Evolutionary conservation across 2,797 vertebrate genomes (phyloP).

Genomic region (Prionace glauca): DNA sequence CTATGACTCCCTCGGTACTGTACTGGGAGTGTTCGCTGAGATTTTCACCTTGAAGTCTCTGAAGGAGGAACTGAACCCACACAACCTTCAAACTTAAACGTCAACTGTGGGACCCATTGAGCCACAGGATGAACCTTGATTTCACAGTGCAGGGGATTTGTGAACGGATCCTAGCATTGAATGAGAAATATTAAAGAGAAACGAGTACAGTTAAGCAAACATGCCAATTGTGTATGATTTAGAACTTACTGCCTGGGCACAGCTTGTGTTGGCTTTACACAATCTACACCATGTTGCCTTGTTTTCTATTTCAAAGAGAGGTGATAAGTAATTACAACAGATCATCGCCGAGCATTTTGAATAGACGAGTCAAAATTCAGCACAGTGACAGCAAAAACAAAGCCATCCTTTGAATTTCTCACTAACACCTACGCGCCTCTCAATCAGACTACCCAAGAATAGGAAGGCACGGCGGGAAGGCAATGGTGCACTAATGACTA

Average conservation of each 20-base stretch:
- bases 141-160: background rate
- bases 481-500: background rate
- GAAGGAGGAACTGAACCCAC: background rate
- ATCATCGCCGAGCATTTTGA: background rate
- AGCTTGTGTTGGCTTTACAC: background rate
- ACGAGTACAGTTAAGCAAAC: background rate
- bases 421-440: background rate
- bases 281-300: background rate
- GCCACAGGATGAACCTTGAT: background rate
- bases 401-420: background rate
- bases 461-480: background rate
- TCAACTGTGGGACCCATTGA: background rate
- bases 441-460: background rate
- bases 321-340: constrained; percentile 1
- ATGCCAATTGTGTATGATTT: background rate
- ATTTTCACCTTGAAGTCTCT: background rate
- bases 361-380: background rate
- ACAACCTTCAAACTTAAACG: background rate
- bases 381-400: background rate
- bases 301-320: background rate
- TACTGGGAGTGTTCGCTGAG: background rate
- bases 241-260: background rate
- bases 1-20: background rate
- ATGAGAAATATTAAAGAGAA: background rate
- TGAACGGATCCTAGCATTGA: background rate